A percentile compares a stretch with the other conserved stretches of the same genome.
Conservation (phyloP, 2,797 vertebrate genomes). For the Periparus ater region DNA sequence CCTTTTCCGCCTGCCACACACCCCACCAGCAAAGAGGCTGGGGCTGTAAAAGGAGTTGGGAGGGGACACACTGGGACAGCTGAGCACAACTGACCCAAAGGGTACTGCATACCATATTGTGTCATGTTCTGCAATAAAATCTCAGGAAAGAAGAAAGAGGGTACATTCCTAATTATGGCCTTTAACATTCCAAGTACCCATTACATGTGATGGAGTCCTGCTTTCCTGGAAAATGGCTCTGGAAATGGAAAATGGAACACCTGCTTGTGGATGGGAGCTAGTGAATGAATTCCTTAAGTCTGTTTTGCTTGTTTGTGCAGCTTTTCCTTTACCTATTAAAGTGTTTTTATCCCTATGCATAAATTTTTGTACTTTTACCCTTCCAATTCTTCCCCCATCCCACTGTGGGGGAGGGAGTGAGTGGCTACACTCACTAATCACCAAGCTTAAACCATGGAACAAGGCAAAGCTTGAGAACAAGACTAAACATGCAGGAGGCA, state of each 20-base stretch:
- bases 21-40: background rate
- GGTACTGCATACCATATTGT: too few species aligned
- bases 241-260: background rate
- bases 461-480: background rate
- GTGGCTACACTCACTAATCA: background rate
- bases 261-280: background rate
- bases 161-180: accelerated
- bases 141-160: background rate
- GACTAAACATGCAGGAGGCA: background rate
- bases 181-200: background rate
- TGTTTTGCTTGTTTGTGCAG: background rate
- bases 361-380: background rate
- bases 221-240: background rate
- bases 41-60: background rate
- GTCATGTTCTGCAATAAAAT: background rate
- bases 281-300: background rate
- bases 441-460: background rate
- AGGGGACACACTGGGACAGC: background rate
- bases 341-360: background rate
- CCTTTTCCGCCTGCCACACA: background rate
- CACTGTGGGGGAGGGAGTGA: accelerated
- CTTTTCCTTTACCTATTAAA: background rate
- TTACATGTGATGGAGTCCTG: accelerated
- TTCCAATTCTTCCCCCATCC: background rate
- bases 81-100: background rate